Evolutionary conservation across 1,140 invertebrate species (phyloP), one percentile per base, ranked within the genome.

Genomic region (Euura lappo): DNA sequence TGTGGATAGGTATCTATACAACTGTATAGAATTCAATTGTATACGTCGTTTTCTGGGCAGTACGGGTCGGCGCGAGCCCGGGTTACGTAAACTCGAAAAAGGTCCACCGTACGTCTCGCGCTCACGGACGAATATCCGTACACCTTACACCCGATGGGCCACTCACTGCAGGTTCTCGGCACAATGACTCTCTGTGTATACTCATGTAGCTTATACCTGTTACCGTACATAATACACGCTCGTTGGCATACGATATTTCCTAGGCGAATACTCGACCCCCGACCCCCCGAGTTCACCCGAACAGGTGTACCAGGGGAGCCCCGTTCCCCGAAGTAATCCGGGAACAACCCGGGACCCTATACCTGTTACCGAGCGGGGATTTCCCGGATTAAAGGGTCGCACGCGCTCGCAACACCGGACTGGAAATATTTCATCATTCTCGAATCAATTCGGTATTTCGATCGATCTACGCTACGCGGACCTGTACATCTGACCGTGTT

Each of bases 161-260:
- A 28, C 28, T 28, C 28, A 60, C 51, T 8, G 13, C 51, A 60
- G 51, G 51, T 5, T 60, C 6, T 60, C 51, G 51, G 13, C 51
- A 60, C 51, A 60, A 60, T 60, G 51, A 60, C 51, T 60, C 51
- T n/a, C 4, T 60, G 51, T n/a, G 51, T n/a, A 60, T 60, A n/a
- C 10, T n/a, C 8, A 60, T n/a, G 51, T n/a, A 8, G 10, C 3
- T 60, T 60, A n/a, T 60, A 60, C 51, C 51, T 60, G 51, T n/a
- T 8, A 6, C 51, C 51, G 51, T 60, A 60, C 51, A n/a, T 60
- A 60, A 11, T 60, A 60, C 51, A 60, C 2, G 51, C 28, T 1
- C 28, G 28, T 28, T 28, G 28, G 28, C 28, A 28, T 28, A 28
- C 28, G 28, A 28, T 28, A 28, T 28, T 28, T 28, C 28, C 28